Conservation (phyloP, 2,797 vertebrate species). For the Mycteria americana region DNA sequence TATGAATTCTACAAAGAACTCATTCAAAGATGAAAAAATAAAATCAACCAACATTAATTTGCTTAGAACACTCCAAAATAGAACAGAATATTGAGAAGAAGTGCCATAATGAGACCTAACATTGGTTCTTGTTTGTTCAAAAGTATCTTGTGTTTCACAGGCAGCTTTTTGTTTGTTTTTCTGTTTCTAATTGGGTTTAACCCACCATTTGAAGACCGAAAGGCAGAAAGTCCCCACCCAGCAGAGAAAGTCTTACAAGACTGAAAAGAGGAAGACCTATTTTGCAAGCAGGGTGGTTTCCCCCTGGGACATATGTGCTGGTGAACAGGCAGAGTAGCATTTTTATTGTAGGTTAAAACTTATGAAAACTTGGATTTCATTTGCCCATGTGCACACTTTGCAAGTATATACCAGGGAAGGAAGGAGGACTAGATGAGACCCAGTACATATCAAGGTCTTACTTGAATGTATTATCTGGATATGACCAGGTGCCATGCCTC, state of each 20-base stretch:
- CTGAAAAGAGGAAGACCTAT: slow-evolving; percentile 15
- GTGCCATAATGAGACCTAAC: background rate
- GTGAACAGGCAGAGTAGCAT: background rate
- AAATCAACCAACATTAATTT: background rate
- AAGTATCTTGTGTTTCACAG: background rate
- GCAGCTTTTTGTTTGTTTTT: background rate
- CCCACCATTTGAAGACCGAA: background rate
- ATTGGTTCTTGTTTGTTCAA: background rate
- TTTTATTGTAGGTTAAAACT: background rate
- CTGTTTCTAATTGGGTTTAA: background rate
- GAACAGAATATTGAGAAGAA: background rate
- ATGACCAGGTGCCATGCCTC: background rate
- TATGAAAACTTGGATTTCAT: background rate
- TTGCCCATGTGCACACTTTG: background rate
- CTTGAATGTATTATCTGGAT: background rate
- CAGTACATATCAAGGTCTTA: background rate
- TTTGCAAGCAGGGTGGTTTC: slow-evolving; percentile 26
- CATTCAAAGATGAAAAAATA: background rate
- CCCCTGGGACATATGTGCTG: background rate
- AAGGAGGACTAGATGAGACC: background rate
- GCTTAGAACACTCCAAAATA: background rate
- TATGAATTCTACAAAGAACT: background rate
- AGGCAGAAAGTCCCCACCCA: slow-evolving; percentile 20
- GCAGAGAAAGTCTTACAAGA: slow-evolving; percentile 11
- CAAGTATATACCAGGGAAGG: background rate